A percentile compares a stretch with the other conserved stretches of the same genome.
Conservation (phyloP, 2,888 invertebrate species). For the Mactromeris polynyma region DNA sequence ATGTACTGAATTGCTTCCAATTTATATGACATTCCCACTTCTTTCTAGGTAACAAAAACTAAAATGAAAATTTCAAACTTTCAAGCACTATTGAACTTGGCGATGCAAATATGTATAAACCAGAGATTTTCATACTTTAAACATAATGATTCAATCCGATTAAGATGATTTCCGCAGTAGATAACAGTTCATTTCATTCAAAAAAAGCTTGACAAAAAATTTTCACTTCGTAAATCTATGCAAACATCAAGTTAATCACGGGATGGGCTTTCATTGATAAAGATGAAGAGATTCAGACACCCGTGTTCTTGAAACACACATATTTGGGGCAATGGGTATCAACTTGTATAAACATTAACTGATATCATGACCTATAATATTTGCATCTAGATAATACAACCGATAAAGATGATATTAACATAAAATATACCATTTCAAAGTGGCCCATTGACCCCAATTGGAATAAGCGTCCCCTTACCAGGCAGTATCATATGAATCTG, state of each 20-base stretch:
- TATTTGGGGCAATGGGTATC: neutral
- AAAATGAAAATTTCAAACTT: slow-evolving; percentile 6
- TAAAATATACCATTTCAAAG: slow-evolving; percentile 11
- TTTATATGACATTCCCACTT: neutral
- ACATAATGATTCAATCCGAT: slow-evolving; percentile 11
- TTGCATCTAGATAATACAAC: neutral
- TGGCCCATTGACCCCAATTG: neutral
- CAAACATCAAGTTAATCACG: neutral
- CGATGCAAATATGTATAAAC: neutral
- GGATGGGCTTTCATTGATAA: slow-evolving; percentile 20
- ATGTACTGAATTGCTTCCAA: neutral
- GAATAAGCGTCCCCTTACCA: neutral
- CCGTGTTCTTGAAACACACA: neutral
- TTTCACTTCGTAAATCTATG: neutral
- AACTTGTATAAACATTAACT: neutral
- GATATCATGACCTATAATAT: slow-evolving; percentile 10
- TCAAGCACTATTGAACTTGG: neutral
- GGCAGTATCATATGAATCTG: neutral
- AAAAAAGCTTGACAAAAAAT: neutral
- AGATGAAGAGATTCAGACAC: neutral
- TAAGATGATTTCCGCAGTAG: neutral
- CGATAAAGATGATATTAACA: slow-evolving; percentile 14
- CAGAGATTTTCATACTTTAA: neutral
- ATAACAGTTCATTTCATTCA: slow-evolving; percentile 16
- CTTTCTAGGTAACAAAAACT: neutral